Base-by-base conservation (phyloP, 1,140 invertebrate species). In the Drosophila sp. region DNA sequence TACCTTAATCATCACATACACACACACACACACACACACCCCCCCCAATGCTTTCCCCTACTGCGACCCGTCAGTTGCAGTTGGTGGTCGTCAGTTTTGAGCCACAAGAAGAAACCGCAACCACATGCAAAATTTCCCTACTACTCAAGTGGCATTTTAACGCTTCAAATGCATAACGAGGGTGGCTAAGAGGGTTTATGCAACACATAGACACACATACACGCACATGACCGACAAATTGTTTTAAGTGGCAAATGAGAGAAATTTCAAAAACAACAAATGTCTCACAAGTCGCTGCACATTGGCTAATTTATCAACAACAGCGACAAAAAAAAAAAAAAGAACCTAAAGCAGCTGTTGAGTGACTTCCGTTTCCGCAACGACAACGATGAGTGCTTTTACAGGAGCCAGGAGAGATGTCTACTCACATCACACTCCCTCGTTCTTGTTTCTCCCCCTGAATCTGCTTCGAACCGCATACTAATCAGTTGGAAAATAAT, bases 301-400 rank as follows among this genome's bases (percentile, higher is more conserved):
- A 86, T 70, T 7, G 45, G 78, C 81, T 87, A 86, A 87, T 86
- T 78, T 58, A 57, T 9, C 50, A 18, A 11, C 48, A 41, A n/a
- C 9, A 25, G 9, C 18, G 8, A 36, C 18, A 41, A 25, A 14
- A 14, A 32, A 57, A 51, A 73, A 76, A 9, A 43, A 53, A 64
- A 36, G 41, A 72, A 66, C 64, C 54, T 18, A 43, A 25, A 67
- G 40, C 69, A 63, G 64, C 64, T 65, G 65, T 82, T 69, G 79
- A 89, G 76, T 89, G 79, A 87, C 76, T 87, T 87, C 83, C 82
- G 82, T 51, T 87, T 87, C 82, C 83, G 82, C 54, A 66, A 51
- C 57, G 70, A 40, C 59, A 59, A 36, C 36, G 70, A 11, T 46
- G 38, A 76, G 61, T 45, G 54, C 62, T 32, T n/a, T 51, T 43